A percentile compares a stretch with the other conserved stretches of the same genome.
These are phyloP conservation scores for Orthonevra nobilis DNA, from an alignment of 2,888 invertebrate species.

Conservation along the genomic window DNA sequence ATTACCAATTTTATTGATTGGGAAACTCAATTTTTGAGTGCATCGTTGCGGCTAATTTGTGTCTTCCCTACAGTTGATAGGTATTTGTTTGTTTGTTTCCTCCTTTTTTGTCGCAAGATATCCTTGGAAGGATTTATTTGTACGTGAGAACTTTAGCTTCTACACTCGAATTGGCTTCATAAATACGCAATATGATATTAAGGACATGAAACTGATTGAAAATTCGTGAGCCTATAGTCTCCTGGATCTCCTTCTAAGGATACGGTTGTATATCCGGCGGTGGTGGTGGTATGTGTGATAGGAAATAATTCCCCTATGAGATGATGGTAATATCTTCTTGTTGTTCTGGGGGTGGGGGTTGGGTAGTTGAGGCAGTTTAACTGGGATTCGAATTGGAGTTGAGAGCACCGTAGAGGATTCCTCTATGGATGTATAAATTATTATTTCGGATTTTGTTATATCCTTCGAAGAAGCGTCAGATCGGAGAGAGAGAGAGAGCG, in stretches of 20 bases:
- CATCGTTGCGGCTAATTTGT: slow-evolving; percentile 66
- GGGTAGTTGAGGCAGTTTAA: not conserved
- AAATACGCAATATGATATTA: slow-evolving; percentile 52
- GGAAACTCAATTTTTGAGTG: slow-evolving; percentile 55
- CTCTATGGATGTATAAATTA: slow-evolving; percentile 63
- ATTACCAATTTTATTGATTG: slow-evolving; percentile 50
- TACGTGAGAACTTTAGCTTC: not conserved
- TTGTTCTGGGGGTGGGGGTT: not conserved
- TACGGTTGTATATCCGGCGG: slow-evolving; percentile 52
- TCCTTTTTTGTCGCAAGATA: not conserved
- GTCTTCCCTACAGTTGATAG: not conserved
- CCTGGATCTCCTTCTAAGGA: slow-evolving; percentile 15
- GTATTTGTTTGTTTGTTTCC: not conserved
- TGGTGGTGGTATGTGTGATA: slow-evolving; percentile 14
- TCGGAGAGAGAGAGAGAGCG: not conserved
- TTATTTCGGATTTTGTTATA: slow-evolving; percentile 60
- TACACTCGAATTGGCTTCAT: slow-evolving; percentile 35
- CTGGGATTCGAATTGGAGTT: slow-evolving; percentile 9
- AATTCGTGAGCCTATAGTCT: slow-evolving; percentile 29
- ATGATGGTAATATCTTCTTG: slow-evolving; percentile 47
- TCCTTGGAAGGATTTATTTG: too few relatives aligned
- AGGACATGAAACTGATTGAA: slow-evolving; percentile 60
- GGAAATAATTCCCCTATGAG: slow-evolving; percentile 60
- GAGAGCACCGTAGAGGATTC: slow-evolving; percentile 48
- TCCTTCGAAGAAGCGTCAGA: slow-evolving; percentile 43